Conservation (phyloP, 2,113 vertebrate genomes). For the Phainopepla nitens region DNA sequence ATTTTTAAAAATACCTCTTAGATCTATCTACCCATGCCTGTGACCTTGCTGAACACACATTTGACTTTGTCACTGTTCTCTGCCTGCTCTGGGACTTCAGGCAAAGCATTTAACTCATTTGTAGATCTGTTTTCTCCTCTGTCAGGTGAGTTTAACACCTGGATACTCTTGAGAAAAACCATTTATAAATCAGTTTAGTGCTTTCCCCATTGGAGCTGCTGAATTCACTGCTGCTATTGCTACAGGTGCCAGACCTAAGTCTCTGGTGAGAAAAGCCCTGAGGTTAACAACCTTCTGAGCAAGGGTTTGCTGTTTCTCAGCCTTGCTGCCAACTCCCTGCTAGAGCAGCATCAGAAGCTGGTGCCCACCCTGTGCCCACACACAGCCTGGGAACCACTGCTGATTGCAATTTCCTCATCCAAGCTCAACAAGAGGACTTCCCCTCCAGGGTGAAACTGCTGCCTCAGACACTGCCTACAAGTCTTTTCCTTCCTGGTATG, state of each 20-base stretch:
- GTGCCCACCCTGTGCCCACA: background rate
- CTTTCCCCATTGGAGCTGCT: background rate
- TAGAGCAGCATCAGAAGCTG: background rate
- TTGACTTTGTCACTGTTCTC: background rate
- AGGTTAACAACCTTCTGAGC: background rate
- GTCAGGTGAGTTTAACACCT: background rate
- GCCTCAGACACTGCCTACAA: background rate
- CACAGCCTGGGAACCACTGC: background rate
- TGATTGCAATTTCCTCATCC: background rate
- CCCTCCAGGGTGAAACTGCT: background rate
- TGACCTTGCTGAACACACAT: background rate
- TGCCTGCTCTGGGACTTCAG: background rate
- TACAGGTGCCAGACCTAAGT: accelerated
- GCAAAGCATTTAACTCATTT: background rate
- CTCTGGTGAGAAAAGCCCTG: background rate
- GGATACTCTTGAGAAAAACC: background rate
- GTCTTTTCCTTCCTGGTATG: background rate
- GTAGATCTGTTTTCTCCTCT: background rate
- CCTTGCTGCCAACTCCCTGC: background rate
- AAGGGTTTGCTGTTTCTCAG: background rate
- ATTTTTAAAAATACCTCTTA: conserved; percentile 4
- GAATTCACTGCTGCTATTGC: background rate
- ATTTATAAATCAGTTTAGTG: background rate
- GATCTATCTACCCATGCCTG: background rate
- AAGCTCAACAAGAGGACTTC: background rate